Conservation (phyloP, 2,113 vertebrate species). For the Ptyas mucosa region DNA sequence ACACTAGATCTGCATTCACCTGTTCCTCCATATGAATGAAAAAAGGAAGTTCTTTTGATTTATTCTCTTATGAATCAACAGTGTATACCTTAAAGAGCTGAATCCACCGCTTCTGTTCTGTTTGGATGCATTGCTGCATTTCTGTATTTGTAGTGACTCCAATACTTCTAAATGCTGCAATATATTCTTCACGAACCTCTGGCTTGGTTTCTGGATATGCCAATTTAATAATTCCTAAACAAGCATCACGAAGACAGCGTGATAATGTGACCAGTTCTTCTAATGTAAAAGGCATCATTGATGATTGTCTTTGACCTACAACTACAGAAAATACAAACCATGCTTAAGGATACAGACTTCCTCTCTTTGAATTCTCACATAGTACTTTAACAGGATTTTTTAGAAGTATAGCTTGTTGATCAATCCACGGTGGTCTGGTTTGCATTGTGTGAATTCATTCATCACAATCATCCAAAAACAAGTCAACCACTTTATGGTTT, state of each 20-base stretch:
- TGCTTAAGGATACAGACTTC: neutral
- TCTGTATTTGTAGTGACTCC: slow-evolving; percentile 85
- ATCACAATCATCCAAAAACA: neutral
- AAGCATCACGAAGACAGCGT: slow-evolving; percentile 91
- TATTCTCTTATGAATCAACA: neutral
- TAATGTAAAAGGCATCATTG: slow-evolving; percentile 97
- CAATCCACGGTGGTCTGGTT: neutral
- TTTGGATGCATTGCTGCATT: slow-evolving; percentile 87
- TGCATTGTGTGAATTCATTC: neutral
- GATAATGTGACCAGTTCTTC: slow-evolving; percentile 87
- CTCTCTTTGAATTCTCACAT: neutral
- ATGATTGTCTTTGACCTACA: slow-evolving; percentile 84
- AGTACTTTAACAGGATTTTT: neutral
- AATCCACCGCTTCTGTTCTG: slow-evolving; percentile 92
- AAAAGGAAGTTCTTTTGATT: neutral
- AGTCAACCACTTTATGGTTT: neutral
- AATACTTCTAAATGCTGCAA: slow-evolving; percentile 87
- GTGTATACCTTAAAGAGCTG: slow-evolving; percentile 90
- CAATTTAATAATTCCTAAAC: slow-evolving; percentile 95
- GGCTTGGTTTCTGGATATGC: slow-evolving; percentile 94
- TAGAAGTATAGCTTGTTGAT: neutral
- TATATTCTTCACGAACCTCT: slow-evolving; percentile 90
- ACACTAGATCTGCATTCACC: neutral
- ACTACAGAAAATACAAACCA: slow-evolving; percentile 40
- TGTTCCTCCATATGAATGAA: neutral